Base-by-base conservation (phyloP, 2,113 vertebrate genomes). In the Macquaria ambigua region DNA sequence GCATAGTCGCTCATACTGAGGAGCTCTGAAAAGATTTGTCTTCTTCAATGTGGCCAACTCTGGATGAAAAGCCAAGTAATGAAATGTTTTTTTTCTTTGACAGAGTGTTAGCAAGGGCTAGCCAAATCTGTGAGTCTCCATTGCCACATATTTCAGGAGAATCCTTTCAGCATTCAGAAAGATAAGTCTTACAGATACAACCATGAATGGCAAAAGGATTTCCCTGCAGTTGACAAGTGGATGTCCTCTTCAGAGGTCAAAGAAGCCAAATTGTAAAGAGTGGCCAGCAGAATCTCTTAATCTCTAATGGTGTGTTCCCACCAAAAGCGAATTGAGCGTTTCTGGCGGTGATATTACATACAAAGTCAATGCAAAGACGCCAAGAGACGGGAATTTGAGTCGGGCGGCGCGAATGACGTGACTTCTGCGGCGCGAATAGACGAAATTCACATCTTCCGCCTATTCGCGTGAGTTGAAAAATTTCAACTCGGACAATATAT, bases 201-300 rank as follows among this genome's bases (percentile, higher is more conserved):
- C 74, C 55, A 69, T 7, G 3, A 75, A 71, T 59, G 14, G 2
- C 68, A 61, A 52, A 77, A 52, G 8, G 18, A 82, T 63, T 74
- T 59, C 18, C 62, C 39, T 70, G n/a, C 61, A 21, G 61, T 96
- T 96, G 96, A 96, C 90, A 96, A 96, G 89, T 94, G 92, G 95
- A 93, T 0, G 96, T 96, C 1, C 79, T 96, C 63, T 93, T 93
- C 66, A 96, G 25, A 96, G 91, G 96, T 97, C 0, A 96, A 95
- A 82, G 58, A 96, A 96, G 81, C 25, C 21, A 16, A 31, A 66
- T 72, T 34, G 6, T 37, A 28, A 52, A 81, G 55, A 68, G 14
- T 6, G 2, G 15, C 31, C 18, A 46, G 50, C n/a, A 28, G 31
- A 72, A 31, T 43, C 34, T 25, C 9, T 79, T 79, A 25, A 74